phyloP scores from a whole-genome alignment of 1,140 invertebrate genomes.

The Cotesia chilonis region DNA sequence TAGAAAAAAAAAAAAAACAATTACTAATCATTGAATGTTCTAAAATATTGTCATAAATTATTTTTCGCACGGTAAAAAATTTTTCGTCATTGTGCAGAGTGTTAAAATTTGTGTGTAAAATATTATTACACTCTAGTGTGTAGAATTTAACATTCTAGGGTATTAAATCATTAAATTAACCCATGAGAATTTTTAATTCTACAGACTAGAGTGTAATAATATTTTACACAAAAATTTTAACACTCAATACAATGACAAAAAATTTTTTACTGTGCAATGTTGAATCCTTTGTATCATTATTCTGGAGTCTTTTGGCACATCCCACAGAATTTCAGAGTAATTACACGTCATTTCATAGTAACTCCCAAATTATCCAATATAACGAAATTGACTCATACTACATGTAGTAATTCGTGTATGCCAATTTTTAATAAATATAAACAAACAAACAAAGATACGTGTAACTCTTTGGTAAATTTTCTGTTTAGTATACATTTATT shows the following conservation, averaged over 20 bases:
- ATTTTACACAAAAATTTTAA: too few species aligned
- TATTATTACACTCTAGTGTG: too few species aligned
- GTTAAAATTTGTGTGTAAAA: neutral
- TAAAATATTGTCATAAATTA: constrained; percentile 27
- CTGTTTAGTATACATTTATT: too few species aligned
- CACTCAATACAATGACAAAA: too few species aligned
- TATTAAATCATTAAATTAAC: too few species aligned
- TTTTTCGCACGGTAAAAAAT: constrained; percentile 18
- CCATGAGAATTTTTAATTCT: too few species aligned
- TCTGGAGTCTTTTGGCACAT: constrained; percentile 36
- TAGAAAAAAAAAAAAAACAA: too few species aligned
- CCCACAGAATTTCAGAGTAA: constrained; percentile 42
- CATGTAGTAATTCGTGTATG: neutral
- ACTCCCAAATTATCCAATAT: constrained; percentile 18
- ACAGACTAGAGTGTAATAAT: too few species aligned
- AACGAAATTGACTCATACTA: constrained; percentile 20
- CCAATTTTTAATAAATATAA: neutral
- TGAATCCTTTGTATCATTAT: neutral
- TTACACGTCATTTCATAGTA: constrained; percentile 43
- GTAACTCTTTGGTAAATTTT: too few species aligned
- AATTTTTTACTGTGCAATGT: too few species aligned
- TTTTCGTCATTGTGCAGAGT: neutral
- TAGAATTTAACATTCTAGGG: too few species aligned
- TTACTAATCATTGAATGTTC: neutral
- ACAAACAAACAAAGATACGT: neutral